phyloP scores from a whole-genome alignment of 37 sponge, comb jelly and placozoan species.

The Cliona cf. orientalis region DNA sequence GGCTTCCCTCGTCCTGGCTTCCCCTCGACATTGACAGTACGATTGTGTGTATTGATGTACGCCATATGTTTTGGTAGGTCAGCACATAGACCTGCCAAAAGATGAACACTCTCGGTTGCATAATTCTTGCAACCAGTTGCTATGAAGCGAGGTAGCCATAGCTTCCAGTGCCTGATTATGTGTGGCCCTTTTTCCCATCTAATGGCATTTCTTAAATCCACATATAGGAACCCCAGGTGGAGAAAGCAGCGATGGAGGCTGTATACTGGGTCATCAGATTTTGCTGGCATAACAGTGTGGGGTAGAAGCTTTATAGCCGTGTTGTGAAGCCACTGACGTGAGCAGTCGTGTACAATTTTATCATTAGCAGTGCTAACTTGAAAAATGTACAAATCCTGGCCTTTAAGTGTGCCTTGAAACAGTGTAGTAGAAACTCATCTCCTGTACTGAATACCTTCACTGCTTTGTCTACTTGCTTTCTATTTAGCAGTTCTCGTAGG shows the following conservation, averaged over 20 bases:
- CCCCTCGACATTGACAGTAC: slow-evolving; percentile 38
- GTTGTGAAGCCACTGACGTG: slow-evolving; percentile 11
- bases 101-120: slow-evolving; percentile 18
- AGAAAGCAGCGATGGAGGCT: slow-evolving; percentile 4
- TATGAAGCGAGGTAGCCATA: slow-evolving; percentile 30
- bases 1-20: slow-evolving; percentile 38
- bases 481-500: too few relatives aligned
- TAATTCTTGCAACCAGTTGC: slow-evolving; percentile 13
- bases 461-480: too few relatives aligned
- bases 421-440: too few relatives aligned
- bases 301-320: slow-evolving; percentile 5
- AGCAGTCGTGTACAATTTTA: too few relatives aligned
- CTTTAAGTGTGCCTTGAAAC: too few relatives aligned
- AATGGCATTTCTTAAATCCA: slow-evolving; percentile 12
- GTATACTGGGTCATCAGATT: slow-evolving; percentile 8
- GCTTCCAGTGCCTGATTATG: slow-evolving; percentile 31
- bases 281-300: neutral
- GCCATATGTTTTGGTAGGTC: slow-evolving; percentile 42
- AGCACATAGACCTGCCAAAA: slow-evolving; percentile 12
- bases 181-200: slow-evolving; percentile 30
- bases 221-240: slow-evolving; percentile 25
- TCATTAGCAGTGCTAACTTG: too few relatives aligned
- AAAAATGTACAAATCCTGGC: too few relatives aligned
- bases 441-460: too few relatives aligned
- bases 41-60: slow-evolving; percentile 32